Evolutionary conservation across 2,113 vertebrate species (phyloP).

Genomic region (Tychaedon coryphoeus): DNA sequence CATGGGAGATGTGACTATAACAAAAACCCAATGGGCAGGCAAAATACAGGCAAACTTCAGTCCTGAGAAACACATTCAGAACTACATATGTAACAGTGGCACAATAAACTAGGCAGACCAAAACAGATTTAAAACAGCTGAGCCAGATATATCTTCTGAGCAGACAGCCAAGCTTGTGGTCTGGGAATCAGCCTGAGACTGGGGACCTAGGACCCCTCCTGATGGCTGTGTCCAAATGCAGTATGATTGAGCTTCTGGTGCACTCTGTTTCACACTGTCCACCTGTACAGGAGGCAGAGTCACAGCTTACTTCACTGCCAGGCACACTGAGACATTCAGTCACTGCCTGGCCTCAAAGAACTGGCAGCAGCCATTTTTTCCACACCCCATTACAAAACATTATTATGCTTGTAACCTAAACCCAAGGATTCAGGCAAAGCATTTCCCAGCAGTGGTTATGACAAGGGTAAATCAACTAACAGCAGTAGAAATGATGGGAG

Average conservation of each 20-base stretch:
- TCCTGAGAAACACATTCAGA: background rate
- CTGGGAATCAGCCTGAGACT: background rate
- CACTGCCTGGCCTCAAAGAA: background rate
- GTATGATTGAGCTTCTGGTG: background rate
- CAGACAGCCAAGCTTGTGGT: background rate
- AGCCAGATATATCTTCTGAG: background rate
- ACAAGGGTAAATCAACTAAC: background rate
- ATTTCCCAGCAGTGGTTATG: background rate
- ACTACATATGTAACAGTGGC: background rate
- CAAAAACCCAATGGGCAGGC: background rate
- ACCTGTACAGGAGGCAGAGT: background rate
- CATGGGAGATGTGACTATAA: background rate
- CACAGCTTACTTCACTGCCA: background rate
- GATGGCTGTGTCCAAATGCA: background rate
- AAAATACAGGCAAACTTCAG: background rate
- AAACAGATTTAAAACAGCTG: background rate
- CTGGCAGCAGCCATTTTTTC: background rate
- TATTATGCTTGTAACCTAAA: background rate
- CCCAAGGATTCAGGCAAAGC: background rate
- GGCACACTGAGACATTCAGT: background rate
- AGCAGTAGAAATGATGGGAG: conserved; percentile 1
- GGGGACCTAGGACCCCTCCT: background rate
- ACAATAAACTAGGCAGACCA: background rate
- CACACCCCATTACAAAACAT: background rate
- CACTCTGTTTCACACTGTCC: background rate